Evolutionary conservation across 1,140 invertebrate species (phyloP).

Genomic region (Holotrichia oblita): DNA sequence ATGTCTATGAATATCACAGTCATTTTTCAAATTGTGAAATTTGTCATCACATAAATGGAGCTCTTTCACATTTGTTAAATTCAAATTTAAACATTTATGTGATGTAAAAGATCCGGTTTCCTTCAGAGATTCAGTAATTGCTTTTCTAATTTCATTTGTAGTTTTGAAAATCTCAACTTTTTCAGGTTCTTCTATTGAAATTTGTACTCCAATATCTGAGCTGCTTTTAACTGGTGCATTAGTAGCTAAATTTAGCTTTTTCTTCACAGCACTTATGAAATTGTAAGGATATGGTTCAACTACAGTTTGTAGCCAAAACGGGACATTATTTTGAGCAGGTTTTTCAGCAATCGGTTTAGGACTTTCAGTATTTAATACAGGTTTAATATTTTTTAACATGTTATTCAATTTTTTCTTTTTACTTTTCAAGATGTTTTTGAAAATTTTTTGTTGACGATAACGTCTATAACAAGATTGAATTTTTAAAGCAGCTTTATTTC

Average conservation of each 20-base stretch:
- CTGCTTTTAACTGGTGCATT: conserved; percentile 47
- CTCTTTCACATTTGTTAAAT: conserved; percentile 50
- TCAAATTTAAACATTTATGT: conserved; percentile 52
- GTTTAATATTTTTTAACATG: neutral
- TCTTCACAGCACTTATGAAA: conserved; percentile 59
- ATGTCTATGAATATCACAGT: conserved; percentile 30
- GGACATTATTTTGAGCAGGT: neutral
- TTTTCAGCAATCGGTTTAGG: neutral
- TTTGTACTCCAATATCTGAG: conserved; percentile 55
- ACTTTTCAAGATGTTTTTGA: conserved; percentile 37
- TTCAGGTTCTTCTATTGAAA: conserved; percentile 31
- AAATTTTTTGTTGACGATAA: conserved; percentile 45
- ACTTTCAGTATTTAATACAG: neutral
- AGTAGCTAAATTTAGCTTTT: conserved; percentile 53
- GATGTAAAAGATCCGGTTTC: conserved; percentile 49
- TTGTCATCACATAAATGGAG: conserved; percentile 41
- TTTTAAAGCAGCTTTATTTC: neutral
- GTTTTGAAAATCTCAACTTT: conserved; percentile 7
- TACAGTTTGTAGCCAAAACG: conserved; percentile 18
- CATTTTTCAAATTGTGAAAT: conserved; percentile 2
- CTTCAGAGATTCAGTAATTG: conserved; percentile 39
- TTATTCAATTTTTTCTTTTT: conserved; percentile 30
- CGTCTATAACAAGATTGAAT: conserved; percentile 41
- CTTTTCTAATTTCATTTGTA: conserved; percentile 33
- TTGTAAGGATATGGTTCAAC: conserved; percentile 56